Conservation (phyloP, 2,797 vertebrate species). For the Glossophaga mutica region DNA sequence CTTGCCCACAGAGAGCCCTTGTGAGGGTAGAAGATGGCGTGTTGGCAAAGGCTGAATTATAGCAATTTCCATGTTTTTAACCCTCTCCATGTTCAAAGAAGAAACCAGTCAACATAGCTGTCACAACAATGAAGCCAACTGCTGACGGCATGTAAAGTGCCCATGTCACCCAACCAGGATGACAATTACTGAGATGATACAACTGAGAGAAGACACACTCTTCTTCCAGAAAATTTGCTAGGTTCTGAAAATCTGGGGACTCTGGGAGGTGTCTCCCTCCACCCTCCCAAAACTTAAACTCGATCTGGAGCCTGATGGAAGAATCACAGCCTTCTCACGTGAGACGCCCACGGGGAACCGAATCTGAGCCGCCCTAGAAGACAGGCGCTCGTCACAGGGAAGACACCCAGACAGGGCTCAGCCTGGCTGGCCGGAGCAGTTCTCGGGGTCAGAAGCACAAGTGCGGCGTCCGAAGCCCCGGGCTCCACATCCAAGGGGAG, state of each 20-base stretch:
- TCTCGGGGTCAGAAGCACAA: background rate
- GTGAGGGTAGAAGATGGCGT: background rate
- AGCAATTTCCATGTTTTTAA: background rate
- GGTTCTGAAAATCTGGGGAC: background rate
- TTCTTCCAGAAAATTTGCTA: background rate
- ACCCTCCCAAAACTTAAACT: background rate
- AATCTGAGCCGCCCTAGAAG: background rate
- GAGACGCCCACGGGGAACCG: rapidly evolving
- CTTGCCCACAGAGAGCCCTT: background rate
- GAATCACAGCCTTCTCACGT: background rate
- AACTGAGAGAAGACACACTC: conserved; percentile 30
- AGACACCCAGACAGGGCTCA: background rate
- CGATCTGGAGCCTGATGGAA: too few species aligned
- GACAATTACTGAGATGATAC: conserved; percentile 70
- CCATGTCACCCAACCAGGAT: conserved; percentile 48
- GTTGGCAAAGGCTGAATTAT: background rate
- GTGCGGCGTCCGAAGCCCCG: background rate
- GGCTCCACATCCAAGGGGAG: rapidly evolving
- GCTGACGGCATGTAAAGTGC: conserved; percentile 78
- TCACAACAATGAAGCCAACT: conserved; percentile 58
- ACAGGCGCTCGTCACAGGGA: background rate
- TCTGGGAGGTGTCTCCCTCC: background rate
- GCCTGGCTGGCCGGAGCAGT: background rate
- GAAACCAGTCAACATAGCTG: conserved; percentile 26
- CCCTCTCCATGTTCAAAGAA: background rate